These are phyloP conservation scores for Xenentodon cancila DNA, from an alignment of 2,797 vertebrate species.

Conservation along the genomic window DNA sequence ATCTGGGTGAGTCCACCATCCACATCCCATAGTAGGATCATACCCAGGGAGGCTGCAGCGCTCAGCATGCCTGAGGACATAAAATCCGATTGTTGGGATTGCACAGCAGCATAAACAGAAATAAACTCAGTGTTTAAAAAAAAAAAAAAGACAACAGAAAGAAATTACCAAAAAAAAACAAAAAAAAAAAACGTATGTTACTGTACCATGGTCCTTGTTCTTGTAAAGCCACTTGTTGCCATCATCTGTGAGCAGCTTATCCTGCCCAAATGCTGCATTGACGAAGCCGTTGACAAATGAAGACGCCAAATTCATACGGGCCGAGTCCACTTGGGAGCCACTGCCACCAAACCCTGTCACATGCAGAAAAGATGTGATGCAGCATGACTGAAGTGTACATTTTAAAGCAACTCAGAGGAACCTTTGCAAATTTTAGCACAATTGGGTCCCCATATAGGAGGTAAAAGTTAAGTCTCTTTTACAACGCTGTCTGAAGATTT, in stretches of 20 bases:
- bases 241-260: constrained; percentile 97
- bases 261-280: constrained; percentile 97
- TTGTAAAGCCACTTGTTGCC: constrained; percentile 99
- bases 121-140: neutral
- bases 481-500: too few species aligned
- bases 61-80: constrained; percentile 91
- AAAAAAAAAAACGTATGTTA: neutral
- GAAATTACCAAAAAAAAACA: too few species aligned
- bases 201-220: constrained; percentile 97
- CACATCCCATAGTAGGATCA: constrained; percentile 97
- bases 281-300: constrained; percentile 99
- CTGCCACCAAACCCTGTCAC: constrained; percentile 93
- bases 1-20: constrained; percentile 98
- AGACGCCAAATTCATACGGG: constrained; percentile 97
- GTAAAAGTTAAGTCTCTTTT: too few species aligned
- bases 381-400: neutral
- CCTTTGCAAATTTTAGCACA: too few species aligned
- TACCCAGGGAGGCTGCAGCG: constrained; percentile 95
- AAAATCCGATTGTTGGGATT: neutral
- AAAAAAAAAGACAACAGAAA: too few species aligned
- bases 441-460: too few species aligned
- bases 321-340: constrained; percentile 97
- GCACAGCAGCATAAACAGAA: neutral
- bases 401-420: neutral
- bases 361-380: neutral